Percentiles rank a stretch among this genome's conserved stretches.
Conservation (phyloP, 2,888 invertebrate species). For the Pasiphila rectangulata region DNA sequence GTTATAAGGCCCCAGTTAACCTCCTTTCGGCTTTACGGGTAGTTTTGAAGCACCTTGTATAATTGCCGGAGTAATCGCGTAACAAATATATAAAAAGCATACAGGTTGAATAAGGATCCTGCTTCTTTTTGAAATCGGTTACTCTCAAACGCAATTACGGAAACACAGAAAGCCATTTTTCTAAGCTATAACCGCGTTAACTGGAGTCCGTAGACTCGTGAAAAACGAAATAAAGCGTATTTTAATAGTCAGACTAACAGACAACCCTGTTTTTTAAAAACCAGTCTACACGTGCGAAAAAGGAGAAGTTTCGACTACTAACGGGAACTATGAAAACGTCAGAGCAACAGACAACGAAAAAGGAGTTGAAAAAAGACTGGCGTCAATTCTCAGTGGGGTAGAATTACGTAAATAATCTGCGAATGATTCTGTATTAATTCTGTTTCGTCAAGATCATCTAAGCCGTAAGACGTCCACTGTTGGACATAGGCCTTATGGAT, state of each 20-base stretch:
- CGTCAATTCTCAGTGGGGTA: slow-evolving; percentile 2
- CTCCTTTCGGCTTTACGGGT: too few relatives aligned
- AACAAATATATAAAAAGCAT: too few relatives aligned
- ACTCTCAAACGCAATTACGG: slow-evolving; percentile 6
- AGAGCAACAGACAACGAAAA: slow-evolving; percentile 35
- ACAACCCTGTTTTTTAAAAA: slow-evolving; percentile 35
- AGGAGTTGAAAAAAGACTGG: slow-evolving; percentile 22
- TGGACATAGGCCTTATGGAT: too few relatives aligned
- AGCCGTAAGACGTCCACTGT: too few relatives aligned
- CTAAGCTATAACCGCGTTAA: slow-evolving; percentile 13
- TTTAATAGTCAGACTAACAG: slow-evolving; percentile 41
- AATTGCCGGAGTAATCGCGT: too few relatives aligned
- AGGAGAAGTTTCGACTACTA: slow-evolving; percentile 36
- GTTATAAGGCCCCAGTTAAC: too few relatives aligned
- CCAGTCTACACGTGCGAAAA: slow-evolving; percentile 35
- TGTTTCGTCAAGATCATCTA: too few relatives aligned
- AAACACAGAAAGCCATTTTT: slow-evolving; percentile 24
- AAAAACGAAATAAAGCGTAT: slow-evolving; percentile 30
- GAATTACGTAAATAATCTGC: slow-evolving; percentile 2
- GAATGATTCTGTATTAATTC: not conserved
- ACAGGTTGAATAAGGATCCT: too few relatives aligned
- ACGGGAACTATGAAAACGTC: slow-evolving; percentile 47
- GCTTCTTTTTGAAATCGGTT: too few relatives aligned
- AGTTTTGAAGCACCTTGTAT: too few relatives aligned
- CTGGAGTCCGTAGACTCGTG: slow-evolving; percentile 6